A percentile compares a stretch with the other conserved stretches of the same genome.
phyloP scores from a whole-genome alignment of 2,888 invertebrate species.

The Drosophila suboccidentalis region DNA sequence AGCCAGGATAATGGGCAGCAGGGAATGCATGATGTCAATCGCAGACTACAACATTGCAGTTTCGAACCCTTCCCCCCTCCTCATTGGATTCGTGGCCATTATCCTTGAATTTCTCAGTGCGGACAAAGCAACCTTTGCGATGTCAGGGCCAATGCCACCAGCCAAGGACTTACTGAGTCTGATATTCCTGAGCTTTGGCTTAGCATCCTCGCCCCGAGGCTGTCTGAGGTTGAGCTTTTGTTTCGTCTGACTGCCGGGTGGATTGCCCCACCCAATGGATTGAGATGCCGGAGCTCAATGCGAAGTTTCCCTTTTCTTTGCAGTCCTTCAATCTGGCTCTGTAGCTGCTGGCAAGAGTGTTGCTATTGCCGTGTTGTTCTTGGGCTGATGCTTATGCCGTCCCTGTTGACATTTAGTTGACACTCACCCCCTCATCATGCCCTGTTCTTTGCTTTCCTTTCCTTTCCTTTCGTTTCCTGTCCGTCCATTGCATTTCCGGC shows the following conservation, averaged over 20 bases:
- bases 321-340: conserved; percentile 29
- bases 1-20: neutral
- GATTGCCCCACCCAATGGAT: conserved; percentile 30
- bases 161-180: conserved; percentile 38
- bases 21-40: conserved; percentile 35
- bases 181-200: conserved; percentile 42
- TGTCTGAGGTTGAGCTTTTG: conserved; percentile 29
- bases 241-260: conserved; percentile 35
- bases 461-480: neutral
- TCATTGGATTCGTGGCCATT: conserved; percentile 14
- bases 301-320: conserved; percentile 41
- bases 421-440: conserved; percentile 44
- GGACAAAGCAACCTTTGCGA: conserved; percentile 24
- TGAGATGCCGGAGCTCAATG: conserved; percentile 17
- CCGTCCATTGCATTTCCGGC: conserved; percentile 61
- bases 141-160: conserved; percentile 68
- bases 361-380: conserved; percentile 28
- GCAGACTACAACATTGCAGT: conserved; percentile 47
- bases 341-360: neutral
- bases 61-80: conserved; percentile 33
- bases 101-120: conserved; percentile 52
- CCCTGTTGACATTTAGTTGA: conserved; percentile 78
- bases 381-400: conserved; percentile 53
- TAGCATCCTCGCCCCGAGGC: conserved; percentile 23
- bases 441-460: neutral